Conservation (phyloP, 2,888 invertebrate genomes). For the Pristionchus japonicus region DNA sequence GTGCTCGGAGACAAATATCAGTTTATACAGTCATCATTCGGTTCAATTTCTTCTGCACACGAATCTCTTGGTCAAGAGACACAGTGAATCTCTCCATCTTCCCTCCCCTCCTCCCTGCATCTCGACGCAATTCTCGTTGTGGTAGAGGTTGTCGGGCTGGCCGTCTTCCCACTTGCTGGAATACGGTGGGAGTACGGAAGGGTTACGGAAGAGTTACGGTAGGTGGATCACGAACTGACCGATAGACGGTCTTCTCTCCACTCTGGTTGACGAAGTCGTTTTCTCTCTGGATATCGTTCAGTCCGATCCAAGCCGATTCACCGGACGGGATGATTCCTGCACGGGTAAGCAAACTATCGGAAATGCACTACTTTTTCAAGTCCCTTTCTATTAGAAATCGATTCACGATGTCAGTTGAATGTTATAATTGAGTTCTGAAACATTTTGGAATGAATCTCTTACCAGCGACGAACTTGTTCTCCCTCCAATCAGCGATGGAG, state of each 20-base stretch:
- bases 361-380: no score
- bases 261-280: constrained; percentile 57
- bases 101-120: constrained; percentile 51
- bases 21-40: neutral
- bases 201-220: neutral
- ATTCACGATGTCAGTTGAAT: no score
- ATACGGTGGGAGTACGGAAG: no score
- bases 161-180: constrained; percentile 46
- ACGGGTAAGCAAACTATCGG: no score
- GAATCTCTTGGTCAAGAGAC: constrained; percentile 58
- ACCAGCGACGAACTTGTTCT: constrained; percentile 56
- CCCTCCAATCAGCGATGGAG: constrained; percentile 52
- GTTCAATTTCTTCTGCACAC: constrained; percentile 63
- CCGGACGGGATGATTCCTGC: neutral
- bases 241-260: constrained; percentile 43
- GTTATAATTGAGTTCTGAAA: neutral
- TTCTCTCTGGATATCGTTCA: constrained; percentile 65
- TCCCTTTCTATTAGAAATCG: neutral
- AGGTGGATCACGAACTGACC: neutral
- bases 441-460: neutral
- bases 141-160: constrained; percentile 63
- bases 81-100: constrained; percentile 60
- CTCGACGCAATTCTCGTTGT: constrained; percentile 66
- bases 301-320: constrained; percentile 59
- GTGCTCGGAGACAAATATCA: no score